Percentiles rank a stretch among this genome's conserved stretches.
These are phyloP conservation scores for Microctonus hyperodae DNA, from an alignment of 2,888 invertebrate species.

Conservation along the genomic window DNA sequence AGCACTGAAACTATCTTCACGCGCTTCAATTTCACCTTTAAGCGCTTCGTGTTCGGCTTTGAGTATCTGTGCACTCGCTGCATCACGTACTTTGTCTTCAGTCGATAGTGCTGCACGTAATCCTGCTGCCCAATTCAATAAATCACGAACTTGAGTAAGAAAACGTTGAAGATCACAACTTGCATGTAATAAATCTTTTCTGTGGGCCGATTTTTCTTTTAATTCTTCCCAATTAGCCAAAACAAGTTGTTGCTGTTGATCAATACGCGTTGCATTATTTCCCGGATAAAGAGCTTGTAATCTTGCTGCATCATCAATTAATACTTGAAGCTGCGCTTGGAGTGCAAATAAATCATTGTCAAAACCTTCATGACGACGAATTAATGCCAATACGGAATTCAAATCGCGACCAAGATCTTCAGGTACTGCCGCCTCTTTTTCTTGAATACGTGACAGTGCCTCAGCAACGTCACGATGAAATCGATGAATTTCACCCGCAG, in stretches of 20 bases:
- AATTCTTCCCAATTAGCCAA: constrained; percentile 87
- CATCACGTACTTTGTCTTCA: constrained; percentile 83
- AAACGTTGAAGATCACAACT: constrained; percentile 91
- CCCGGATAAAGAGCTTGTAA: constrained; percentile 90
- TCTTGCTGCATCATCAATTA: constrained; percentile 91
- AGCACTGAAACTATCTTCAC: constrained; percentile 80
- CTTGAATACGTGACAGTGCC: constrained; percentile 86
- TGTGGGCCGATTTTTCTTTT: constrained; percentile 80
- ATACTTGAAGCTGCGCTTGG: constrained; percentile 88
- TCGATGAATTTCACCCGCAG: constrained; percentile 96
- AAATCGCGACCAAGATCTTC: constrained; percentile 83
- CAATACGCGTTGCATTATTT: constrained; percentile 88
- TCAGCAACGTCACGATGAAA: constrained; percentile 97
- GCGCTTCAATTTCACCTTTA: constrained; percentile 86
- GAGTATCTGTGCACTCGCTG: constrained; percentile 80
- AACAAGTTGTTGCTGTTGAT: constrained; percentile 85
- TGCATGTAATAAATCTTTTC: constrained; percentile 83
- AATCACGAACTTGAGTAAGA: constrained; percentile 83
- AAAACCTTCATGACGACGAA: constrained; percentile 89
- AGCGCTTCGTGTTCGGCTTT: constrained; percentile 84
- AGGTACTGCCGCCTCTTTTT: constrained; percentile 86
- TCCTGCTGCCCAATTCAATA: constrained; percentile 87
- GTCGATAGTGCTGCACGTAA: constrained; percentile 79
- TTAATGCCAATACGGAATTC: constrained; percentile 82
- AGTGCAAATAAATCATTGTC: constrained; percentile 93